Base-by-base conservation (phyloP, 92 coral and sea anemone genomes). In the Parazoanthus darwini region DNA sequence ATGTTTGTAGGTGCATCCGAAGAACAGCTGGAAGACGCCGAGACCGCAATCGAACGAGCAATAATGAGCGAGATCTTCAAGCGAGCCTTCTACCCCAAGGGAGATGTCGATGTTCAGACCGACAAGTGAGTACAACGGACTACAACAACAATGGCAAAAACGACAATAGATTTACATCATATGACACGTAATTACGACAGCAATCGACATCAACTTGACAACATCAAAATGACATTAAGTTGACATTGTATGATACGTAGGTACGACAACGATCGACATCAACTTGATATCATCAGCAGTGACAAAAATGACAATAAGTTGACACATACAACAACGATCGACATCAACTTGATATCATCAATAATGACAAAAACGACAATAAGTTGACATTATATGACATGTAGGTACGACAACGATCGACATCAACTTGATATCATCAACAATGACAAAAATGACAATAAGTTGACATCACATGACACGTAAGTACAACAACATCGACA, bases 11-110 rank as follows among this genome's bases (percentile, higher is more conserved):
- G 98, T 79, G 91, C 93, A 20, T 92, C 94, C 74, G 95, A 91
- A 20, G 95, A 95, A 22, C 98, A 97, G 86, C 88, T 87, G 15
- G 85, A 89, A 70, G 96, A 95, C 38, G 93, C 96, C 15, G 90
- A 81, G 48, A 92, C 90, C 1, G 97, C 98, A 0, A 88, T 94
- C 4, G 99, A 97, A 20, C 95, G 99, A 14, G 94, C 95, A 76
- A 92, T 94, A 43, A 92, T 97, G 93, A 93, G 98, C 70, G 91
- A 94, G 23, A 93, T 97, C 56, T 97, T 92, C 89, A 94, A 90
- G 92, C 86, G 74, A 67, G 99, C 99, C 8, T 92, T 97, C 79
- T 94, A 97, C 82, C 98, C 99, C 18, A 92, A 92, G 83, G 99
- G 99, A 9, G 94, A 92, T n/a, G 88, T 94, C 46, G 99, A 97